These are phyloP conservation scores for Balanococcus diminutus DNA, from an alignment of 2,888 invertebrate species.

Conservation along the genomic window DNA sequence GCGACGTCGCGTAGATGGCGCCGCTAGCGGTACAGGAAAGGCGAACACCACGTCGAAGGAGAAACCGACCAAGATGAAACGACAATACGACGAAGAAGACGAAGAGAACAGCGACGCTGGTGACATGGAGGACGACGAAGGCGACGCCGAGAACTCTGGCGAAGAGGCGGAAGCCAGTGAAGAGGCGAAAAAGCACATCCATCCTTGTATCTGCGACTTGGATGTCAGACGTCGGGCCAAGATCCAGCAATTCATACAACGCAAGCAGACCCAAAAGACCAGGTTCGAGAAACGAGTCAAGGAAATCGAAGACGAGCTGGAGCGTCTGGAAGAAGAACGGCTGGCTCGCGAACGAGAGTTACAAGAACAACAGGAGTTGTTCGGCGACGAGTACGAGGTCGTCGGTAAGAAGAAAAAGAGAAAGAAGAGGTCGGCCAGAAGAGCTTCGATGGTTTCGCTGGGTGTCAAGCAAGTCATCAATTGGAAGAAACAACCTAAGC, in stretches of 20 bases:
- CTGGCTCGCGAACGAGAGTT: conserved; percentile 36
- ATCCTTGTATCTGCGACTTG: conserved; percentile 45
- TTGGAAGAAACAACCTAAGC: conserved; percentile 25
- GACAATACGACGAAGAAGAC: neutral
- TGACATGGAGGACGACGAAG: neutral
- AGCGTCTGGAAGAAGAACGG: conserved; percentile 39
- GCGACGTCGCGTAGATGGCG: neutral
- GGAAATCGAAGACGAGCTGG: conserved; percentile 44
- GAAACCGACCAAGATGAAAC: neutral
- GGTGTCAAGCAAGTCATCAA: conserved; percentile 47
- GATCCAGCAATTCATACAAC: neutral
- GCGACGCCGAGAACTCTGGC: neutral
- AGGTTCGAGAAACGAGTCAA: conserved; percentile 7
- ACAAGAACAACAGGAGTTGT: conserved; percentile 42
- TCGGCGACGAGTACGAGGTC: conserved; percentile 49
- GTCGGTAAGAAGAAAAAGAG: conserved; percentile 44
- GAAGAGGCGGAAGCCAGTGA: neutral
- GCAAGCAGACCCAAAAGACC: neutral
- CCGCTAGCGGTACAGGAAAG: too few species aligned
- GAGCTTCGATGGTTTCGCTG: conserved; percentile 48
- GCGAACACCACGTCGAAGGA: neutral
- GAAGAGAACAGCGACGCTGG: neutral
- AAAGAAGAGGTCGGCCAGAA: conserved; percentile 40
- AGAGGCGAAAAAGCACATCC: neutral
- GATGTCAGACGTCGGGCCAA: neutral